Percentiles rank a stretch among this genome's conserved stretches.
These are phyloP conservation scores for Euthynnus affinis DNA, from an alignment of 2,797 vertebrate species.

Conservation along the genomic window DNA sequence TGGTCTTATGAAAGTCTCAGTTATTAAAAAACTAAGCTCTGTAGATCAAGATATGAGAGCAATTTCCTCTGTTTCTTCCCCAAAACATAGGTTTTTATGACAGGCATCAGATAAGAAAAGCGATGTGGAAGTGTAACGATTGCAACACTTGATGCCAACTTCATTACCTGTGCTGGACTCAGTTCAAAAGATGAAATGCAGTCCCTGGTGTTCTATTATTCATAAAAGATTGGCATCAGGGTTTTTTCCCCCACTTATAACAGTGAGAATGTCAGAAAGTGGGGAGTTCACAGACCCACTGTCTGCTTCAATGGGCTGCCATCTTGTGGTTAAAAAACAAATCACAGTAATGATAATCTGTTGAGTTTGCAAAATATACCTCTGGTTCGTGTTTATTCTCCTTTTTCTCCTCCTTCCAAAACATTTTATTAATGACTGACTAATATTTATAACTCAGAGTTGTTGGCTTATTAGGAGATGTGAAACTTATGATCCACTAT, in stretches of 20 bases:
- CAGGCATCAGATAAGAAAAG: neutral
- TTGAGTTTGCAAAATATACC: neutral
- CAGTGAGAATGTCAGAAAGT: neutral
- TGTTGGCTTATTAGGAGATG: neutral
- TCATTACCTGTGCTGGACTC: neutral
- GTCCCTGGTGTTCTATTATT: neutral
- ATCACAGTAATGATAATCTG: neutral
- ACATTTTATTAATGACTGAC: neutral
- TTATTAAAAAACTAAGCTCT: neutral
- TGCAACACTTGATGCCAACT: neutral
- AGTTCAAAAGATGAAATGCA: neutral
- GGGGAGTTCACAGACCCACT: no score
- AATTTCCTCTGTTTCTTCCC: neutral
- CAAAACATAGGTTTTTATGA: neutral
- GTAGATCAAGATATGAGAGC: conserved; percentile 6
- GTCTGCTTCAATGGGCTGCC: conserved; percentile 42
- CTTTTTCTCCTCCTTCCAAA: neutral
- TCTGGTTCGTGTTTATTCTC: neutral
- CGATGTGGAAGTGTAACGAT: neutral
- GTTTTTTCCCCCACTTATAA: conserved; percentile 6
- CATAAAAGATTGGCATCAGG: neutral
- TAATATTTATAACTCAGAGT: neutral
- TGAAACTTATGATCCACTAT: neutral
- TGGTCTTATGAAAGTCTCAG: neutral
- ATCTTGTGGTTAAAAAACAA: conserved; percentile 65